Evolutionary conservation across 2,888 invertebrate species (phyloP).

Genomic region (Proisotoma minuta): DNA sequence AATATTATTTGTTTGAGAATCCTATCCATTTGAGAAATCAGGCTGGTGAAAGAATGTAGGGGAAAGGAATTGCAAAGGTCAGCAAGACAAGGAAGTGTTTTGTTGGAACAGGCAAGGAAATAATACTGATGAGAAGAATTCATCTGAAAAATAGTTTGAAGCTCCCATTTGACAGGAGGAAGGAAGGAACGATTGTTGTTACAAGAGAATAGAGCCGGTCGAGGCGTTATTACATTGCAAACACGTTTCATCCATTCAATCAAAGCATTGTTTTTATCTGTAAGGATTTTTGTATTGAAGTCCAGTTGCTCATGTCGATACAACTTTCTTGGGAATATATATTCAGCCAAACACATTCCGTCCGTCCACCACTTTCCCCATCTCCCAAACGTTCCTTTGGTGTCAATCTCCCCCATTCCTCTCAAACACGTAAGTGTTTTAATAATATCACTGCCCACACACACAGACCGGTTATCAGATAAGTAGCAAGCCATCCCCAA

Average conservation of each 20-base stretch:
- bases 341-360: not conserved
- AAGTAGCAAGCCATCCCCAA: too few species aligned
- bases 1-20: too few species aligned
- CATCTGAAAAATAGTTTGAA: constrained; percentile 18
- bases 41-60: not conserved
- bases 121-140: constrained; percentile 13
- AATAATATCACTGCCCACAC: too few species aligned
- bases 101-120: not conserved
- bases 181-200: not conserved
- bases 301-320: constrained; percentile 5
- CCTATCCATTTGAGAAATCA: too few species aligned
- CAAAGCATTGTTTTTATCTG: constrained; percentile 30
- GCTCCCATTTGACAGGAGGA: constrained; percentile 8
- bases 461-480: too few species aligned
- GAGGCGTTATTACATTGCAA: constrained; percentile 30
- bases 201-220: not conserved
- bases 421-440: too few species aligned
- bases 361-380: not conserved
- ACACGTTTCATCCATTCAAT: constrained; percentile 36
- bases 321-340: constrained; percentile 22
- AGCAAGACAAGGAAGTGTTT: not conserved
- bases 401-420: too few species aligned
- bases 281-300: constrained; percentile 17
- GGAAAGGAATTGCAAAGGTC: constrained; percentile 9
- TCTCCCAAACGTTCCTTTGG: not conserved